phyloP scores from a whole-genome alignment of 2,888 invertebrate genomes.

The Morpho helenor region DNA sequence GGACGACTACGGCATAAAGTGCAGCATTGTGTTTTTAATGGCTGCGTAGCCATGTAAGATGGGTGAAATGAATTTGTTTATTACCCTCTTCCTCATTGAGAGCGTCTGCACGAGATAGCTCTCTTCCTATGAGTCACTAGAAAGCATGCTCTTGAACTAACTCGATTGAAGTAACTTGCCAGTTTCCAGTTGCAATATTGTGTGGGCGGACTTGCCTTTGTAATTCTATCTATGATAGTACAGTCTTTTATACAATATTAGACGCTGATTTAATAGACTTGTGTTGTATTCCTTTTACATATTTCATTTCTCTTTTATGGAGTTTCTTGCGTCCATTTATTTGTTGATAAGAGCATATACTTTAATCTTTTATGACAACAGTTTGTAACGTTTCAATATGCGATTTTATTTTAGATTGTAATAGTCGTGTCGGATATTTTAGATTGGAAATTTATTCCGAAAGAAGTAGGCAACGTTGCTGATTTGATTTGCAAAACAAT shows the following conservation, averaged over 20 bases:
- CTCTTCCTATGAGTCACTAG: conserved; percentile 79
- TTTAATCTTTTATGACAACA: too few relatives aligned
- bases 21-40: conserved; percentile 78
- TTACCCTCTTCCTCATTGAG: conserved; percentile 79
- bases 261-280: too few relatives aligned
- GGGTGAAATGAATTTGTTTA: conserved; percentile 78
- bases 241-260: too few relatives aligned
- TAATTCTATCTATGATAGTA: conserved; percentile 6
- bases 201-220: conserved; percentile 46
- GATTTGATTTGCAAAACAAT: conserved; percentile 41
- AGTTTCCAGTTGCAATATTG: conserved; percentile 39
- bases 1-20: conserved; percentile 64
- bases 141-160: conserved; percentile 74
- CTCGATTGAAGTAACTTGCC: conserved; percentile 63
- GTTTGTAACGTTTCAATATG: too few relatives aligned
- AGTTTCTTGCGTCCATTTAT: neutral
- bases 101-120: conserved; percentile 75
- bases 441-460: too few relatives aligned
- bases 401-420: neutral
- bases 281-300: too few relatives aligned
- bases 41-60: conserved; percentile 71
- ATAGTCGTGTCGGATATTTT: neutral
- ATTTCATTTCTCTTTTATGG: neutral
- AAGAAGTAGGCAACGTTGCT: neutral
- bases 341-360: neutral